phyloP scores from a whole-genome alignment of 2,797 vertebrate genomes.

The Ammospiza maritima region DNA sequence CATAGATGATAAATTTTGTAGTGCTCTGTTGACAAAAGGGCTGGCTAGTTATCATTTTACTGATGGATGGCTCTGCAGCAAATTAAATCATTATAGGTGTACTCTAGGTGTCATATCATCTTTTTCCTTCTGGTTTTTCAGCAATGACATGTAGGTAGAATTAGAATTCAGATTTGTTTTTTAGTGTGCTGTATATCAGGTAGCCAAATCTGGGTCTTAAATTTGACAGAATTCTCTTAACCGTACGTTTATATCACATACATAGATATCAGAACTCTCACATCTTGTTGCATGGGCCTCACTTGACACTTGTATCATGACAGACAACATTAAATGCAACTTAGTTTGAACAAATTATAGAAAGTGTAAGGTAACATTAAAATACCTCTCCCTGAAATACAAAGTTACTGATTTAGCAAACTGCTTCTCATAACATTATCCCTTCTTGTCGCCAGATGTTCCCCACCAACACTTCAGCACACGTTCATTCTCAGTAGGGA shows the following conservation, averaged over 20 bases:
- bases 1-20: slow-evolving; percentile 36
- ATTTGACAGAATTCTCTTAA: not conserved
- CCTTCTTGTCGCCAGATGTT: not conserved
- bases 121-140: not conserved
- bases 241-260: not conserved
- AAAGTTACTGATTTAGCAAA: not conserved
- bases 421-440: not conserved
- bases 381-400: not conserved
- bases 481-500: fast-evolving
- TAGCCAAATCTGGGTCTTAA: not conserved
- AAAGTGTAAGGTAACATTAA: not conserved
- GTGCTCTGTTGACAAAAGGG: slow-evolving; percentile 38
- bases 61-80: slow-evolving; percentile 22
- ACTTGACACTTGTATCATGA: not conserved
- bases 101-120: not conserved
- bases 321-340: not conserved
- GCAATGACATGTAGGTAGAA: not conserved
- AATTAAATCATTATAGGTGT: slow-evolving; percentile 20
- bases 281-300: not conserved
- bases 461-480: not conserved
- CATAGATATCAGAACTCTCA: not conserved
- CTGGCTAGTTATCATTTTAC: slow-evolving; percentile 4
- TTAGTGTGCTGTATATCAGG: not conserved
- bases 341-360: not conserved
- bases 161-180: not conserved